Conservation (phyloP, 30 jellyfish, hydroid and myxozoan genomes). For the Catostylus mosaicus region DNA sequence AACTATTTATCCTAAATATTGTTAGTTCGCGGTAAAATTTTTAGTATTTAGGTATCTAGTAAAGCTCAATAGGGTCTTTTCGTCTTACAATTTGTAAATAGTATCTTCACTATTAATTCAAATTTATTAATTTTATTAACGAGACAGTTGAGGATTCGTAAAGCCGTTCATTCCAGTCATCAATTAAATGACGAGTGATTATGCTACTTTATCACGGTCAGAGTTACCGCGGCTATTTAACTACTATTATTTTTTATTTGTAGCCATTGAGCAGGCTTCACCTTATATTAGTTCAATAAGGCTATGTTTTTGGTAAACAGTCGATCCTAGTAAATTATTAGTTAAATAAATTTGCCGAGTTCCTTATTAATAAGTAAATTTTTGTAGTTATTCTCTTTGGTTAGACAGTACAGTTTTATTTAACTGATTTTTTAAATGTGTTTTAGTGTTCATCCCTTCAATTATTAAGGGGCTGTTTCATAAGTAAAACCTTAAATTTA, state of each 20-base stretch:
- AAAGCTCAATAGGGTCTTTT: slow-evolving; percentile 72
- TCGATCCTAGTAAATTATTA: slow-evolving; percentile 18
- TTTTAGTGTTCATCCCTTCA: background rate
- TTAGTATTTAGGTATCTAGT: slow-evolving; percentile 19
- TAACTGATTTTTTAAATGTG: background rate
- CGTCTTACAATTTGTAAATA: slow-evolving; percentile 37
- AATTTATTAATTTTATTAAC: slow-evolving; percentile 6
- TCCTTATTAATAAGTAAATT: slow-evolving; percentile 33
- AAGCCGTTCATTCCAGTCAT: slow-evolving; percentile 71
- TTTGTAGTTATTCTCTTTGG: background rate
- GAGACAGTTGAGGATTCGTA: slow-evolving; percentile 73
- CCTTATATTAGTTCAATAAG: background rate
- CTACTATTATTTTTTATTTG: background rate
- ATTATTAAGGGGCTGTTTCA: slow-evolving; percentile 35
- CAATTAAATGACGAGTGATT: slow-evolving; percentile 73
- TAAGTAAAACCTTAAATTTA: slow-evolving; percentile 11
- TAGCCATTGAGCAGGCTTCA: slow-evolving; percentile 28
- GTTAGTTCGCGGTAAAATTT: background rate
- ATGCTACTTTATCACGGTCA: slow-evolving; percentile 83
- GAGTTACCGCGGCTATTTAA: slow-evolving; percentile 76
- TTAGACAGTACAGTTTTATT: slow-evolving; percentile 2
- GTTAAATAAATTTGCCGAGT: slow-evolving; percentile 62
- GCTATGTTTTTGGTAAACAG: slow-evolving; percentile 67
- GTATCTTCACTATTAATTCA: slow-evolving; percentile 55
- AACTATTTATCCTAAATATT: slow-evolving; percentile 47